phyloP scores from a whole-genome alignment of 1,140 invertebrate species.

The Forficula auricularia region DNA sequence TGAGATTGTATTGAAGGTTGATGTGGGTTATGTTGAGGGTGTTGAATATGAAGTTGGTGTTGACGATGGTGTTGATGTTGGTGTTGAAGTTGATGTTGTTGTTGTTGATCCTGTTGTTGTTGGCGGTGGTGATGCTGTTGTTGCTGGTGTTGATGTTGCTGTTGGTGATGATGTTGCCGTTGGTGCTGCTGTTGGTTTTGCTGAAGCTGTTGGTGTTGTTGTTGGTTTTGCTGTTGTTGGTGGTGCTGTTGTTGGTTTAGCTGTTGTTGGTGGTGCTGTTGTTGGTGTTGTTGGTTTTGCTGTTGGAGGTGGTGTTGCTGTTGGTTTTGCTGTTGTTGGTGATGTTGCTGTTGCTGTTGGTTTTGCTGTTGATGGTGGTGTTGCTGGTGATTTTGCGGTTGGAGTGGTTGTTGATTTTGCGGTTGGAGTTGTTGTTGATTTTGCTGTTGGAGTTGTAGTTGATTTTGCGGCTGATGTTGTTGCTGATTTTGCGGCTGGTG shows the following conservation, averaged over 20 bases:
- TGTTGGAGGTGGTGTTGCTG: conserved; percentile 24
- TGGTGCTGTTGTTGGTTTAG: too few relatives aligned
- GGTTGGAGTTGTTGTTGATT: too few relatives aligned
- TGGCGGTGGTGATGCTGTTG: conserved; percentile 2
- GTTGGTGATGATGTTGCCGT: conserved; percentile 7
- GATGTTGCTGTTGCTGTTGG: conserved; percentile 13
- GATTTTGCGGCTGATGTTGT: conserved; percentile 15
- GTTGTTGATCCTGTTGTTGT: neutral
- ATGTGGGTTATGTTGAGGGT: conserved; percentile 21
- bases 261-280: too few relatives aligned
- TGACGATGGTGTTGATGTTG: conserved; percentile 11
- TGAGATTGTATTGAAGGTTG: too few relatives aligned
- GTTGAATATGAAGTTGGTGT: conserved; percentile 24
- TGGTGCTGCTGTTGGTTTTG: conserved; percentile 7
- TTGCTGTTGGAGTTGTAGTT: conserved; percentile 5
- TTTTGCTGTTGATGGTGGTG: neutral
- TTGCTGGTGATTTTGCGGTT: too few relatives aligned
- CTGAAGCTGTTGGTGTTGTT: too few relatives aligned
- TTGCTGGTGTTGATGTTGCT: conserved; percentile 6
- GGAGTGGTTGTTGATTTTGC: too few relatives aligned
- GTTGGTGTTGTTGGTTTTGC: too few relatives aligned
- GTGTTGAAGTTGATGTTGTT: neutral
- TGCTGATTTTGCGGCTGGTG: conserved; percentile 27
- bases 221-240: too few relatives aligned
- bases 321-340: conserved; percentile 23